These are phyloP conservation scores for Miltochrista miniata DNA, from an alignment of 2,888 invertebrate species.

Conservation along the genomic window DNA sequence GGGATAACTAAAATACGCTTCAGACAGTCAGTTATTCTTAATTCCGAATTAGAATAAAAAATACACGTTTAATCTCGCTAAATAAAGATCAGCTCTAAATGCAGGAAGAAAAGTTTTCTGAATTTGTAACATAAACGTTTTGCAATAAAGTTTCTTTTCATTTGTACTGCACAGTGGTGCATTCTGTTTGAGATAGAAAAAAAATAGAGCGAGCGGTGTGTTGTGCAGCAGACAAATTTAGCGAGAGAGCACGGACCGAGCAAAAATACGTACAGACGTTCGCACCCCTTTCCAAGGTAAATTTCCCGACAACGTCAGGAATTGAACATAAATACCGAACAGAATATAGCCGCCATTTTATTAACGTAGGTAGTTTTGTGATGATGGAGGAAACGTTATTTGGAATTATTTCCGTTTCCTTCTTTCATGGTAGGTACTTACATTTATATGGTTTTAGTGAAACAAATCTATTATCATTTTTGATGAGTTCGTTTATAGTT, in stretches of 20 bases:
- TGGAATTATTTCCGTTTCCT: neutral
- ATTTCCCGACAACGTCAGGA: slow-evolving; percentile 44
- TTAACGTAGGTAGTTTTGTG: neutral
- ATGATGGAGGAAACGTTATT: neutral
- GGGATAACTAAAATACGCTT: slow-evolving; percentile 46
- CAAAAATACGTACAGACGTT: slow-evolving; percentile 53
- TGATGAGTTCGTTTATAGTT: too few relatives aligned
- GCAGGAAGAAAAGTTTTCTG: slow-evolving; percentile 2
- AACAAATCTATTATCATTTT: too few relatives aligned
- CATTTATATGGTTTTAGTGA: neutral
- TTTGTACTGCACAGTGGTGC: slow-evolving; percentile 44
- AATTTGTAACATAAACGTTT: slow-evolving; percentile 32
- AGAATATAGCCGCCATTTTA: neutral
- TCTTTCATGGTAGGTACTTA: neutral
- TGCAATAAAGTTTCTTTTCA: slow-evolving; percentile 49
- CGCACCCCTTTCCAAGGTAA: slow-evolving; percentile 57
- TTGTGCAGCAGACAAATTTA: slow-evolving; percentile 67
- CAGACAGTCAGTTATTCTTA: slow-evolving; percentile 33
- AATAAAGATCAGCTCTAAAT: slow-evolving; percentile 37
- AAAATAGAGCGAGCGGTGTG: slow-evolving; percentile 35
- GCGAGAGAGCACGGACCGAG: slow-evolving; percentile 55
- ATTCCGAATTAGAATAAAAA: slow-evolving; percentile 24
- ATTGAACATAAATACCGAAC: slow-evolving; percentile 36
- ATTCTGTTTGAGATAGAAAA: slow-evolving; percentile 36
- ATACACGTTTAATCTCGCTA: slow-evolving; percentile 29